These are phyloP conservation scores for Ectropis grisescens DNA, from an alignment of 1,140 invertebrate species.

Conservation along the genomic window DNA sequence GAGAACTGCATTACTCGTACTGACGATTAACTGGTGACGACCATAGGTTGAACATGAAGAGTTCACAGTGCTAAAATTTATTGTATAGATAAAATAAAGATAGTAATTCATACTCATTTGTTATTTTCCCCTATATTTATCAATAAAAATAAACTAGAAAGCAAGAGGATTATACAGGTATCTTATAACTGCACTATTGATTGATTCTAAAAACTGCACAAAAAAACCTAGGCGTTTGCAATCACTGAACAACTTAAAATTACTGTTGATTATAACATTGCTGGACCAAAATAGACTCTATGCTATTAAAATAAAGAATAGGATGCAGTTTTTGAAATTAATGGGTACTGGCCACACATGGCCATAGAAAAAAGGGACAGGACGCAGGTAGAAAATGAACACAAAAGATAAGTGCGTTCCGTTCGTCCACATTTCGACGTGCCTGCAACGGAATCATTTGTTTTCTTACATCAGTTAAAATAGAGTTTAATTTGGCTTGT, in stretches of 20 bases:
- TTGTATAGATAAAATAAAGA: no score
- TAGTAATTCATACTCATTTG: no score
- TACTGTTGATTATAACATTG: background rate
- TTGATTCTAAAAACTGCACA: slow-evolving; percentile 14
- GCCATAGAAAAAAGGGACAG: slow-evolving; percentile 49
- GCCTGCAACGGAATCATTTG: no score
- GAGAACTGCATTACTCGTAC: no score
- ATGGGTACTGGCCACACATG: slow-evolving; percentile 14
- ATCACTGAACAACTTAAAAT: slow-evolving; percentile 4
- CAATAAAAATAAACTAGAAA: no score
- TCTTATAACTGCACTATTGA: slow-evolving; percentile 12
- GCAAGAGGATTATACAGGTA: no score
- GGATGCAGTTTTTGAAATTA: background rate
- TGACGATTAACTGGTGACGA: no score
- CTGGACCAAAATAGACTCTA: slow-evolving; percentile 14
- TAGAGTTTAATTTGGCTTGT: no score
- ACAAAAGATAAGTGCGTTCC: slow-evolving; percentile 47
- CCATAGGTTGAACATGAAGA: no score
- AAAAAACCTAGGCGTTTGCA: slow-evolving; percentile 9
- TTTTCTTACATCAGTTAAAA: no score
- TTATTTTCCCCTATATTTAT: no score
- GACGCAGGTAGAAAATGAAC: slow-evolving; percentile 56
- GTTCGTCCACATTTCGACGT: slow-evolving; percentile 4
- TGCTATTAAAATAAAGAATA: slow-evolving; percentile 5
- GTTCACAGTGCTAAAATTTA: no score